Percentiles rank a stretch among this genome's conserved stretches.
Evolutionary conservation across 2,888 invertebrate genomes (phyloP).

Genomic region (Tachina fera): DNA sequence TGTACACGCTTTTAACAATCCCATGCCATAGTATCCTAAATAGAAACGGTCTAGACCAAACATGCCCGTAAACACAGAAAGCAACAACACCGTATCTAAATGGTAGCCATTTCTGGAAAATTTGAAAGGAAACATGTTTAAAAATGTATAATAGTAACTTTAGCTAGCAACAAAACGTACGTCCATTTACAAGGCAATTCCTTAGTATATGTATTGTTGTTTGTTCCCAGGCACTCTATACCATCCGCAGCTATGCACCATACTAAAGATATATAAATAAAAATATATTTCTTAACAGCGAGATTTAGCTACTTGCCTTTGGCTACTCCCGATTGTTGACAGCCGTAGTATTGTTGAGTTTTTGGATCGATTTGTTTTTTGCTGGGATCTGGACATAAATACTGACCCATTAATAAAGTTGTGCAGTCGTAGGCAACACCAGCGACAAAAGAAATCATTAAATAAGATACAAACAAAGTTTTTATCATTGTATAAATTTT

Average conservation of each 20-base stretch:
- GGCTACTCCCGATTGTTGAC: constrained; percentile 90
- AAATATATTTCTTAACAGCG: too few species aligned
- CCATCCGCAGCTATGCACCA: constrained; percentile 92
- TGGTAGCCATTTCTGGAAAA: constrained; percentile 94
- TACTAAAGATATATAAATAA: constrained; percentile 84
- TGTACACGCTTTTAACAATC: constrained; percentile 96
- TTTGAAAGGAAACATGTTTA: constrained; percentile 26
- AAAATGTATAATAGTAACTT: neutral
- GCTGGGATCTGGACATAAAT: constrained; percentile 91
- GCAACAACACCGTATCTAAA: constrained; percentile 93
- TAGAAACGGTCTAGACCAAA: constrained; percentile 99
- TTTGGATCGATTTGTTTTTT: constrained; percentile 91
- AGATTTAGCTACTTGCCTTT: constrained; percentile 84
- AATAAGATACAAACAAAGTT: constrained; percentile 34
- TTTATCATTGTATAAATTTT: constrained; percentile 46
- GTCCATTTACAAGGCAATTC: constrained; percentile 97
- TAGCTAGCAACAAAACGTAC: constrained; percentile 85
- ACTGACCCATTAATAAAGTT: constrained; percentile 90
- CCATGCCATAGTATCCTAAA: constrained; percentile 98
- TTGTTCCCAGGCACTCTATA: constrained; percentile 91
- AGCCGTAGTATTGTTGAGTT: constrained; percentile 94
- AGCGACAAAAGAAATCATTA: constrained; percentile 39
- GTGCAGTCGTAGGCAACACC: constrained; percentile 85
- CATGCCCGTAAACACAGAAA: constrained; percentile 99
- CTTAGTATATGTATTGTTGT: constrained; percentile 90